Percentiles rank a stretch among this genome's conserved stretches.
Evolutionary conservation across 2,888 invertebrate genomes (phyloP).

Genomic region (Ochropleura leucogaster): DNA sequence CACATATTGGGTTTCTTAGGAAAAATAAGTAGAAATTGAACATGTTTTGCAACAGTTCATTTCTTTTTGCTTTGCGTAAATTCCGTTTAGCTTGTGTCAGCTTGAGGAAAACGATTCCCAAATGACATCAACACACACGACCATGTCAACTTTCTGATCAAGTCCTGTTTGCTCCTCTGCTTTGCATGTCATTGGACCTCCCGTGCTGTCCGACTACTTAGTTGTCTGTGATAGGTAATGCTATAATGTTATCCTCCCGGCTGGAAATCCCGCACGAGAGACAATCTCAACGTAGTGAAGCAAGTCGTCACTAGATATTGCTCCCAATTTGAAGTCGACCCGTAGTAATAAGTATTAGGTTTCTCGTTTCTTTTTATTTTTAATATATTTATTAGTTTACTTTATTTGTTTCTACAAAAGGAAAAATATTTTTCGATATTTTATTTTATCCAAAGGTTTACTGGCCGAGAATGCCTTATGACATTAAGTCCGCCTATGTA

Average conservation of each 20-base stretch:
- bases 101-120: not conserved
- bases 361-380: no score
- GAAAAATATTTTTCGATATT: no score
- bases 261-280: not conserved
- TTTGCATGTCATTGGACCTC: not conserved
- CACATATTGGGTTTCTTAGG: not conserved
- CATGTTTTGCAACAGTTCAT: not conserved
- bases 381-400: no score
- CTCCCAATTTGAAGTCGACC: no score
- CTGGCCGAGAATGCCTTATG: no score
- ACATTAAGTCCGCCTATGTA: no score
- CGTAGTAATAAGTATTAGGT: no score
- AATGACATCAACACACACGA: not conserved
- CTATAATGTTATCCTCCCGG: not conserved
- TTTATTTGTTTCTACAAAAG: no score
- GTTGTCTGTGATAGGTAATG: not conserved
- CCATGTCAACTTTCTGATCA: not conserved
- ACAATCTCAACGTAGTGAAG: not conserved
- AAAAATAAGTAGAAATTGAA: not conserved
- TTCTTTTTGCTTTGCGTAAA: slow-evolving; percentile 2
- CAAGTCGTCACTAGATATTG: not conserved
- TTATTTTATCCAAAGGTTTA: no score
- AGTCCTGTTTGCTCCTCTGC: not conserved
- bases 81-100: not conserved
- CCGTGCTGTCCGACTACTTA: not conserved